phyloP scores from a whole-genome alignment of 1,140 invertebrate species.

The Charaxes varanes region DNA sequence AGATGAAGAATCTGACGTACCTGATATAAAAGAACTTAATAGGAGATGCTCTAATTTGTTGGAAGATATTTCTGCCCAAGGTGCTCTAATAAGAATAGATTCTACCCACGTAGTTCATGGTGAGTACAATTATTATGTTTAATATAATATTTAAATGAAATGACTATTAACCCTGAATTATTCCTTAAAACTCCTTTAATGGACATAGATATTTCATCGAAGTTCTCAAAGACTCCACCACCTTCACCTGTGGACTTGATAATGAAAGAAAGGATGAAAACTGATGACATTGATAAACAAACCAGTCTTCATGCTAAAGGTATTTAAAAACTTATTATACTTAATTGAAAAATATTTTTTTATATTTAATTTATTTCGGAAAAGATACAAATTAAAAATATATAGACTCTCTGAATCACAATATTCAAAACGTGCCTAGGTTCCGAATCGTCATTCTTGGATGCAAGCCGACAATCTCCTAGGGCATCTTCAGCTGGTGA shows the following conservation, averaged over 20 bases:
- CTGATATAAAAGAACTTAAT: constrained; percentile 67
- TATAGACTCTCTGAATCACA: not conserved
- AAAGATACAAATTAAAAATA: too few species aligned
- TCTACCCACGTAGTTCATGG: constrained; percentile 68
- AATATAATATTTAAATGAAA: not conserved
- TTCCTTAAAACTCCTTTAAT: constrained; percentile 1
- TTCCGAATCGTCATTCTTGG: constrained; percentile 62
- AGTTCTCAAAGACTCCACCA: constrained; percentile 71
- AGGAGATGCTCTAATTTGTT: constrained; percentile 70
- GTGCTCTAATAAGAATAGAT: constrained; percentile 66
- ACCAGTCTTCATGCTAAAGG: constrained; percentile 65
- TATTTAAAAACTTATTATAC: too few species aligned
- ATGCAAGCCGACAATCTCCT: constrained; percentile 59
- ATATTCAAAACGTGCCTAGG: constrained; percentile 33
- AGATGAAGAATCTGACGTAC: constrained; percentile 39
- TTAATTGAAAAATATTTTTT: too few species aligned
- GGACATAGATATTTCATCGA: constrained; percentile 58
- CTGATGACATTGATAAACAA: constrained; percentile 49
- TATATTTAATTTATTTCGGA: too few species aligned
- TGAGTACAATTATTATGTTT: constrained; percentile 15
- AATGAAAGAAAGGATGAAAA: constrained; percentile 51
- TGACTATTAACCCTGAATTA: not conserved
- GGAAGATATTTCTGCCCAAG: constrained; percentile 67
- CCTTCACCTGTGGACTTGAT: constrained; percentile 70
- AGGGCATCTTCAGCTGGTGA: constrained; percentile 63